Evolutionary conservation across 2,797 vertebrate genomes (phyloP).

Genomic region (Sphenopsis melanotis): DNA sequence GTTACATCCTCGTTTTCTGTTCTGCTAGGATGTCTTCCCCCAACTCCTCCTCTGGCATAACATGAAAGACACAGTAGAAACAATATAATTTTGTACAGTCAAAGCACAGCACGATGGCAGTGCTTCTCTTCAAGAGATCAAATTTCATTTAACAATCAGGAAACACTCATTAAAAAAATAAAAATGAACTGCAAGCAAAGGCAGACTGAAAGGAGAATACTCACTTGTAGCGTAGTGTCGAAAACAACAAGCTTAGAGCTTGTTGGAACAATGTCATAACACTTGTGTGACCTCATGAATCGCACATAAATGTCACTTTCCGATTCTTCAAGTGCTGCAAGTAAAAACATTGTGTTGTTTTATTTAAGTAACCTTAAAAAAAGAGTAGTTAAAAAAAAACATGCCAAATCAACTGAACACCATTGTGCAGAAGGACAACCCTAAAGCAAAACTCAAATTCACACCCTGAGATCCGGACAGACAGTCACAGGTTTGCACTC

Average conservation of each 20-base stretch:
- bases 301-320: constrained; percentile 95
- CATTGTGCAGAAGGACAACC: background rate
- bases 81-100: background rate
- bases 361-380: constrained; percentile 10
- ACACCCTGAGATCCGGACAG: background rate
- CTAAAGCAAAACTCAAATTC: background rate
- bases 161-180: background rate
- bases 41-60: background rate
- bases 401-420: background rate
- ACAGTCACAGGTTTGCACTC: background rate
- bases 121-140: background rate
- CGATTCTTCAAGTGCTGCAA: constrained; percentile 84
- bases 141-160: background rate
- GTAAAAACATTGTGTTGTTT: constrained; percentile 43
- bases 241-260: constrained; percentile 97
- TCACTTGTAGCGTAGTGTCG: constrained; percentile 94
- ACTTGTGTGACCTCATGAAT: constrained; percentile 97
- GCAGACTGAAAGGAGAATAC: constrained; percentile 34
- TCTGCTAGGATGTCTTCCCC: background rate
- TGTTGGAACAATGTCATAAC: constrained; percentile 95
- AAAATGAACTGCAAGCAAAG: background rate
- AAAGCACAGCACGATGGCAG: background rate
- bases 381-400: background rate
- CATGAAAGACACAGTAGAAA: background rate
- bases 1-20: background rate